Conservation (phyloP, 2,888 invertebrate genomes). For the Molanna angustata region DNA sequence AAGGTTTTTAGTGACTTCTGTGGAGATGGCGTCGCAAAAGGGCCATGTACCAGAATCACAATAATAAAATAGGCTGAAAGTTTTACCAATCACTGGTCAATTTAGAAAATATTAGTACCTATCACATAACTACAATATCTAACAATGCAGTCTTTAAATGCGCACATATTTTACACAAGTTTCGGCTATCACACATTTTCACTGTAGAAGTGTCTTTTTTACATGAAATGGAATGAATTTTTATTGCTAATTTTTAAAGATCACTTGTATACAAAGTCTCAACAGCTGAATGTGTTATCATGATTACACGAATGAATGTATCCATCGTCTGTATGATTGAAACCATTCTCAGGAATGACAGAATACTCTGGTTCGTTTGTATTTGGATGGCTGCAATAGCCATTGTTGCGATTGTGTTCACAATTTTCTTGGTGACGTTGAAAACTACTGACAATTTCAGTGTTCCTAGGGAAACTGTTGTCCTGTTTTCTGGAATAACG, state of each 20-base stretch:
- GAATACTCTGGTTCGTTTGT: conserved; percentile 55
- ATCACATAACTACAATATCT: conserved; percentile 15
- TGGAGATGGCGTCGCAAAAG: too few species aligned
- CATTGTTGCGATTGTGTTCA: conserved; percentile 42
- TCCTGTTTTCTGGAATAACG: conserved; percentile 54
- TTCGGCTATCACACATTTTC: conserved; percentile 30
- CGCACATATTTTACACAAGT: conserved; percentile 24
- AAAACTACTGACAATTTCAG: conserved; percentile 50
- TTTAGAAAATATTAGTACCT: conserved; percentile 27
- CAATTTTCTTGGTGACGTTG: conserved; percentile 39
- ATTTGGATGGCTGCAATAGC: conserved; percentile 37
- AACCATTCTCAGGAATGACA: conserved; percentile 48
- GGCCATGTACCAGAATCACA: too few species aligned
- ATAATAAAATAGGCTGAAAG: conserved; percentile 23
- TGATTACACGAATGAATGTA: conserved; percentile 49
- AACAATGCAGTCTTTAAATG: conserved; percentile 30
- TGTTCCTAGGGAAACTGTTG: conserved; percentile 51
- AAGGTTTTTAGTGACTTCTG: too few species aligned
- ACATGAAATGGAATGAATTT: conserved; percentile 50
- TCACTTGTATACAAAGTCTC: conserved; percentile 52
- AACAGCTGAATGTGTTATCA: conserved; percentile 56
- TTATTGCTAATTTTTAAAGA: conserved; percentile 58
- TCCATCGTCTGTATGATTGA: conserved; percentile 42
- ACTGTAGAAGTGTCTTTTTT: conserved; percentile 27
- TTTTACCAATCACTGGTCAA: conserved; percentile 30